Evolutionary conservation across 2,113 vertebrate species (phyloP), one percentile per base, ranked within the genome.

Genomic region (Mastomys coucha): DNA sequence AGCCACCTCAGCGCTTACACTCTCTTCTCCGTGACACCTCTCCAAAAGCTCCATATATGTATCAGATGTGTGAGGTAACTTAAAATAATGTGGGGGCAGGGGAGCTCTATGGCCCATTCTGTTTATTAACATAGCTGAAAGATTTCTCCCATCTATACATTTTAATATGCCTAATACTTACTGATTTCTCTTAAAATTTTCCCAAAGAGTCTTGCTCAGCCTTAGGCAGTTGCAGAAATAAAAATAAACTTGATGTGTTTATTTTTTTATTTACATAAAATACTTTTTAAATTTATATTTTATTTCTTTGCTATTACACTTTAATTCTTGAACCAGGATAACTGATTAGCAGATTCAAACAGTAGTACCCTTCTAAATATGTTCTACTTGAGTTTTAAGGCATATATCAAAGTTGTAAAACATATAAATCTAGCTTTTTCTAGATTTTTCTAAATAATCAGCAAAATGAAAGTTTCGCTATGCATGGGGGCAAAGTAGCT

Each of bases 1-100:
- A 96, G 97, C 98, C 98, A 98, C 97, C 97, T 97, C 97, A 94
- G 97, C 97, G 98, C 97, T 97, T 98, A 97, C 96, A 82, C 93
- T 19, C 98, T 98, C 98, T 93, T 16, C 98, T 98, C 98, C 97
- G 95, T 97, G 97, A 96, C 88, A 97, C 92, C 75, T 28, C 72
- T 69, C 70, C 95, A 95, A 93, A 97, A 93, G 85, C 96, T 97
- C 97, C 91, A 93, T 91, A 97, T 97, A 88, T 96, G 80, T 88
- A 96, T 97, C 96, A 97, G 49, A 94, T 97, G 89, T 88, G 69
- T 96, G 96, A 97, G 76, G 93, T 49, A 73, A 42, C 86, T 96
- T 97, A 95, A 86, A 89, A 76, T 82, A 85, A 76, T 92, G 73
- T 87, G 95, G 45, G 28, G 13, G 5, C 8, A 0, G 45, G 73